A percentile compares a stretch with the other conserved stretches of the same genome.
These are phyloP conservation scores for Rana temporaria DNA, from an alignment of 2,113 vertebrate genomes.

Conservation along the genomic window DNA sequence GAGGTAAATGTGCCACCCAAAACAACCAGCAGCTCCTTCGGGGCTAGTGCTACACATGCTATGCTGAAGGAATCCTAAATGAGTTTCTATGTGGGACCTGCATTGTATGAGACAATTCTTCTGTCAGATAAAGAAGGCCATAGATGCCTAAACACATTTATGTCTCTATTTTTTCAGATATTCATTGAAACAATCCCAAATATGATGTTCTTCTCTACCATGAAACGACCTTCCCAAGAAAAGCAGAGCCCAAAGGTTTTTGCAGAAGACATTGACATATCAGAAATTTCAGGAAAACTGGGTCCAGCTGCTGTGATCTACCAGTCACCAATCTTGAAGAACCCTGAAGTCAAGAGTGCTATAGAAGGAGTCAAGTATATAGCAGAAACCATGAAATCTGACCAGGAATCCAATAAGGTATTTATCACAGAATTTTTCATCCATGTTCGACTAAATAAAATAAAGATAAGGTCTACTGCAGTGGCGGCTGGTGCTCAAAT, in stretches of 20 bases:
- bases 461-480: too few relatives aligned
- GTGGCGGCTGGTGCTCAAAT: too few relatives aligned
- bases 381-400: conserved; percentile 94
- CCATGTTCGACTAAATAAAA: too few relatives aligned
- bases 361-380: conserved; percentile 98
- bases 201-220: conserved; percentile 98
- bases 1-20: too few relatives aligned
- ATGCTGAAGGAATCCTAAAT: too few relatives aligned
- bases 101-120: too few relatives aligned
- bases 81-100: too few relatives aligned
- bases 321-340: conserved; percentile 89
- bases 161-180: conserved; percentile 73
- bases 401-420: conserved; percentile 95
- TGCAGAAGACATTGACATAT: conserved; percentile 92
- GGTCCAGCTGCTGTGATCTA: conserved; percentile 82
- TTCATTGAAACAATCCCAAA: conserved; percentile 98
- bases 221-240: conserved; percentile 93
- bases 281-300: conserved; percentile 94
- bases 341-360: conserved; percentile 93
- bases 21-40: too few relatives aligned
- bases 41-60: too few relatives aligned
- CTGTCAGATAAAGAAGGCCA: too few relatives aligned
- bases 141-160: too few relatives aligned
- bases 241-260: conserved; percentile 83
- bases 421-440: too few relatives aligned